Evolutionary conservation across 2,888 invertebrate genomes (phyloP), one percentile per base, ranked within the genome.

Genomic region (Tridacna crocea): DNA sequence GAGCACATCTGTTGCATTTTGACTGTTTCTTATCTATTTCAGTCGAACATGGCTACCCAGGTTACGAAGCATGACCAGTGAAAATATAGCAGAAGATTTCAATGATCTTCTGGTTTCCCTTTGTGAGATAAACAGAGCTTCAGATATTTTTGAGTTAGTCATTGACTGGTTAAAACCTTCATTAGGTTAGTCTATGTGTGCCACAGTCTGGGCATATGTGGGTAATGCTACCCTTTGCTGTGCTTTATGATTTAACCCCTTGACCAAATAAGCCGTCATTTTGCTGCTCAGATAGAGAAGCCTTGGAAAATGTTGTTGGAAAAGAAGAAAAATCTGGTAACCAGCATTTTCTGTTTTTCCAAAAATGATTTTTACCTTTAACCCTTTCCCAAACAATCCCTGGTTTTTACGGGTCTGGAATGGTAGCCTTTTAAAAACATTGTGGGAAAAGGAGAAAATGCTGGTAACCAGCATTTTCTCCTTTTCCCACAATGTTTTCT

Each of bases 11-110:
- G 8, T 36, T 36, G 36, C 8, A 36, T 36, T 36, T 36, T 2
- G 36, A 36, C 2, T 4, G 3, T 8, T 19, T 46, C 17, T 8
- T 70, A 48, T 3, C 26, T 51, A 51, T 17, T 10, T 58, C 24
- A 92, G 92, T 84, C 89, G 89, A 19, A 88, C 87, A 51, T 90
- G 88, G 82, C 60, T 92, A 77, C 90, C 92, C 1, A 91, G 90
- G 81, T 85, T 92, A 60, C 84, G 88, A 11, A 84, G 83, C 60
- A 83, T 91, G 89, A 77, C 85, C 0, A 72, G 61, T 22, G 87
- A 88, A 6, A 84, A 78, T 47, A 74, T 51, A 11, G 83, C 80
- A 36, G 87, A 87, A 11, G 91, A 90, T 13, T 91, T 88, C 63
- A 81, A 82, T 12, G 84, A 78, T 36, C 77, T 91, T 22, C 82